Evolutionary conservation across 2,113 vertebrate genomes (phyloP), one percentile per base, ranked within the genome.

Genomic region (Sphaerodactylus townsendi): DNA sequence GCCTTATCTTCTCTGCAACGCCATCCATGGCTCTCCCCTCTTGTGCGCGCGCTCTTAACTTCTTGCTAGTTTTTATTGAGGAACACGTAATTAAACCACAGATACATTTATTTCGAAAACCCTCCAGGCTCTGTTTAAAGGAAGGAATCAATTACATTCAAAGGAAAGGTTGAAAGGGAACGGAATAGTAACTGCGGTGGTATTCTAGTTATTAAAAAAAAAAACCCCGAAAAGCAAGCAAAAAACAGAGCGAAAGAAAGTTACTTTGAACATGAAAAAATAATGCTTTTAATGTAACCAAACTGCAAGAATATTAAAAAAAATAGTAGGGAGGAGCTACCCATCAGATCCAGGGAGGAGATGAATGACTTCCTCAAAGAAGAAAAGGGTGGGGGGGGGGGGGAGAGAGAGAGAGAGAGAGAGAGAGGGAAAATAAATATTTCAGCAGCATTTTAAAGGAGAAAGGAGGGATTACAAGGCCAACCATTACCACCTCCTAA

Each of bases 401-500:
- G 70, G 62, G 68, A 85, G 33, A 56, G 30, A 79, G 84, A 44
- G 82, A 85, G 71, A 73, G 70, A 66, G 68, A 85, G 33, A 56
- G 30, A 79, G 84, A 44, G 82, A 85, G 71, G 72, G 75, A 86
- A 64, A 69, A 56, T 0, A 0, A 30, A 10, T 91, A 91, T 85
- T 71, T 50, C 86, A 76, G 74, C 75, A 83, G 86, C 88, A 83
- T 86, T 93, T 75, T 83, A 89, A 89, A 88, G 35, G 1, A 0
- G 92, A 89, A 91, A 92, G 86, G 86, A 90, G 85, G 78, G 53
- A 39, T 62, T 39, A 91, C 84, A 90, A 84, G 86, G 79, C 86
- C 91, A 86, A 90, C 86, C 89, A 89, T 91, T 93, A 78, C 76
- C 90, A 84, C 84, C 85, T 94, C 75, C 62, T 83, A 70, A 91